phyloP scores from a whole-genome alignment of 2,888 invertebrate species.

The Notocelia uddmanniana region DNA sequence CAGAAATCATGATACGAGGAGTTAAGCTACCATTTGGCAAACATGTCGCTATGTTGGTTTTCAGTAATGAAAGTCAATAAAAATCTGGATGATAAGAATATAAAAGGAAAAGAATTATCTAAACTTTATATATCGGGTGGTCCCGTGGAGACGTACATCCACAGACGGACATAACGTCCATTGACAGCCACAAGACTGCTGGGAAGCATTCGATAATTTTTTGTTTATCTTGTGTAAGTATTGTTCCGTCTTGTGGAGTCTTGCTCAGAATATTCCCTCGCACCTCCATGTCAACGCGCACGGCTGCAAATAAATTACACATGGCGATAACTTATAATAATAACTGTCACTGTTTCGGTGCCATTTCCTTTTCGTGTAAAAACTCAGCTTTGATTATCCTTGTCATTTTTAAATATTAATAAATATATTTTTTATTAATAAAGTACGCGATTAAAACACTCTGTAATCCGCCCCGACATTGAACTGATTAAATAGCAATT shows the following conservation, averaged over 20 bases:
- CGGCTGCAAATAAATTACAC: background rate
- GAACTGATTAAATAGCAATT: background rate
- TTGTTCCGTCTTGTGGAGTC: background rate
- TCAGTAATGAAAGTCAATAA: background rate
- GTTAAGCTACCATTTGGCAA: background rate
- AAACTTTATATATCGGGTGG: too few species aligned
- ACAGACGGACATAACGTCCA: too few species aligned
- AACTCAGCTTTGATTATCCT: background rate
- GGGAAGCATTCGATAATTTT: too few species aligned
- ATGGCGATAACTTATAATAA: conserved; percentile 1
- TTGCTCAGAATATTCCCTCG: background rate
- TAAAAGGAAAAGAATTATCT: background rate
- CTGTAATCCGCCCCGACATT: background rate
- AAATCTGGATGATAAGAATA: too few species aligned
- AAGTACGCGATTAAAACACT: background rate
- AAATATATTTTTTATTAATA: background rate
- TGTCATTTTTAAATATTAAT: background rate
- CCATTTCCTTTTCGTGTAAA: background rate
- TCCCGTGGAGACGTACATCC: too few species aligned
- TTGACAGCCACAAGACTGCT: too few species aligned
- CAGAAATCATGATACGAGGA: too few species aligned
- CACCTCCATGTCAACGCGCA: background rate
- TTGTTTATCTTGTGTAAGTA: too few species aligned
- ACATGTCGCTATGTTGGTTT: background rate
- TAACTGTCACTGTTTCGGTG: background rate